Conservation (phyloP, 2,888 invertebrate species). For the Copidosoma aretas region DNA sequence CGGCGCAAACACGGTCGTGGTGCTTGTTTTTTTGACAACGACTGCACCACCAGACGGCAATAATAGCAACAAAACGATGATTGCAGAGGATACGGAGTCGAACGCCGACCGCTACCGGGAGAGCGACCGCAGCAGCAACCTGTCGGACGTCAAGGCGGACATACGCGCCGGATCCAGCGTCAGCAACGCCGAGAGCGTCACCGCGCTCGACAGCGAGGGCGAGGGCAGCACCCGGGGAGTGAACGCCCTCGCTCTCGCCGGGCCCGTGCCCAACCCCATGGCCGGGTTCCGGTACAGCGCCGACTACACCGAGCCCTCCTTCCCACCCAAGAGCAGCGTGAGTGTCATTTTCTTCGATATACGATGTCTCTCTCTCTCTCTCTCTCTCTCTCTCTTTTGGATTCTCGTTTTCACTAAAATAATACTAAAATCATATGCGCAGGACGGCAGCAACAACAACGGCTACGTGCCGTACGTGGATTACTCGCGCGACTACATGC, state of each 20-base stretch:
- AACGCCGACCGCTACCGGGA: conserved; percentile 66
- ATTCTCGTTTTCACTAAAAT: no score
- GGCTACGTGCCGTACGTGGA: conserved; percentile 89
- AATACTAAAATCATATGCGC: no score
- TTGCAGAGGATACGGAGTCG: conserved; percentile 61
- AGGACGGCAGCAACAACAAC: conserved; percentile 84
- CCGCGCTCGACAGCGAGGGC: conserved; percentile 64
- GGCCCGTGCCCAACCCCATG: conserved; percentile 76
- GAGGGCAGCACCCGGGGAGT: conserved; percentile 67
- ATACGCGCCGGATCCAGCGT: conserved; percentile 82
- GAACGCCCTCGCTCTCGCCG: conserved; percentile 75
- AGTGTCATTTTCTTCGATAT: no score
- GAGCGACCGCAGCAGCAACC: conserved; percentile 89
- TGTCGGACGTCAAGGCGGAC: conserved; percentile 90
- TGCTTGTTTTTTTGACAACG: no score
- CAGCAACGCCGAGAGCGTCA: conserved; percentile 74
- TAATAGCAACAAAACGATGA: no score
- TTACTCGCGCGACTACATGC: conserved; percentile 87
- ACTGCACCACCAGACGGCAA: no score
- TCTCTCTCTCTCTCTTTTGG: no score
- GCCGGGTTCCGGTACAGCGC: conserved; percentile 78
- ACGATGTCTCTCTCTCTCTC: no score
- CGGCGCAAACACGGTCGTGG: no score
- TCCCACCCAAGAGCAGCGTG: conserved; percentile 75
- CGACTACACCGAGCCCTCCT: conserved; percentile 80